Evolutionary conservation across 2,113 vertebrate species (phyloP).

Genomic region (Lepus timidus): DNA sequence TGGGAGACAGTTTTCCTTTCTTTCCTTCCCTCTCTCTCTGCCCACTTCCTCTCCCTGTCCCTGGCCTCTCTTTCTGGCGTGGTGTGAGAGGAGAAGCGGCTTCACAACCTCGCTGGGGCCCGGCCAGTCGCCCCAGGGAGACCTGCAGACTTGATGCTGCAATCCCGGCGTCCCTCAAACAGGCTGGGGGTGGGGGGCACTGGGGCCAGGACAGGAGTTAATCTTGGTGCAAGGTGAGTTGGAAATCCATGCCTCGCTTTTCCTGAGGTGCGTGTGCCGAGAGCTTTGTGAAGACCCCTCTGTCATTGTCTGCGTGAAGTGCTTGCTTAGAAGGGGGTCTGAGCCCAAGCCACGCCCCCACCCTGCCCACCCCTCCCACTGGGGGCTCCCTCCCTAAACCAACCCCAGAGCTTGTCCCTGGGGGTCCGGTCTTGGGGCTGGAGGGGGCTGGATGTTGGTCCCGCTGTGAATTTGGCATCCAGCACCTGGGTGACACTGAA

Average conservation of each 20-base stretch:
- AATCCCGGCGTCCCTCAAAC: no score
- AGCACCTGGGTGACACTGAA: background rate
- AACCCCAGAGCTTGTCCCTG: background rate
- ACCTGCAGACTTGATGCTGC: no score
- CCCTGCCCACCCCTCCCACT: accelerated
- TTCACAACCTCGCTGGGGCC: background rate
- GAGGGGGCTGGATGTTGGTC: background rate
- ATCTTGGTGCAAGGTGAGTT: no score
- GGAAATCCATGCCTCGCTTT: no score
- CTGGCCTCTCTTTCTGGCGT: background rate
- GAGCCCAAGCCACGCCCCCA: background rate
- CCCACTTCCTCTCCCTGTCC: background rate
- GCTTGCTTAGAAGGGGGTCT: no score
- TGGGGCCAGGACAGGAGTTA: no score
- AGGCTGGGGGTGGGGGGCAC: no score
- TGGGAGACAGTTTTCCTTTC: background rate
- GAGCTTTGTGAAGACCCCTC: no score
- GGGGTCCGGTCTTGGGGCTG: background rate
- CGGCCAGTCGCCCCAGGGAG: no score
- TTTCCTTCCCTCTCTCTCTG: background rate
- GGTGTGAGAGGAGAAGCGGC: background rate
- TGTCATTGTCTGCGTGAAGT: no score
- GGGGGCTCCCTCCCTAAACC: background rate
- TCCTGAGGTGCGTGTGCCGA: no score
- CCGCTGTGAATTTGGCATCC: background rate